Evolutionary conservation across 2,113 vertebrate species (phyloP).

Genomic region (Montifringilla adamsi): DNA sequence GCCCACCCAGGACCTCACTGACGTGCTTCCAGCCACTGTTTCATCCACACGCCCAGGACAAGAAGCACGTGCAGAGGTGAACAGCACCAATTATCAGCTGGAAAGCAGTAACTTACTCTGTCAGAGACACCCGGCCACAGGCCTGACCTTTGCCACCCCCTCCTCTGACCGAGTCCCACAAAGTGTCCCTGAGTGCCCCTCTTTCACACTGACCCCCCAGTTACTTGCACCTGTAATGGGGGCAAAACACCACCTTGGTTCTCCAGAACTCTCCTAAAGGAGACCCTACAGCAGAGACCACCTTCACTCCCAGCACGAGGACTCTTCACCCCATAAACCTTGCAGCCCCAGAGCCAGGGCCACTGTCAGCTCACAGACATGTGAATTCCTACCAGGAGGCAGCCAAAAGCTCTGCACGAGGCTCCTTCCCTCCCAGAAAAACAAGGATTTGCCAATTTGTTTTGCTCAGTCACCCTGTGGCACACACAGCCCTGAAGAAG

Average conservation of each 20-base stretch:
- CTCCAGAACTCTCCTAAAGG: not conserved
- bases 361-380: not conserved
- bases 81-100: not conserved
- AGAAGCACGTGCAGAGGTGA: fast-evolving
- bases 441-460: not conserved
- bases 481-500: not conserved
- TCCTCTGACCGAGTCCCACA: fast-evolving
- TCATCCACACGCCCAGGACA: fast-evolving
- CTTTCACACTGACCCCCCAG: fast-evolving
- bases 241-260: not conserved
- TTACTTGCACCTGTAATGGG: fast-evolving
- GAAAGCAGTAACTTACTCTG: not conserved
- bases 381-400: not conserved
- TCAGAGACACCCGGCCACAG: fast-evolving
- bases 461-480: not conserved
- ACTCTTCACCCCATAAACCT: not conserved
- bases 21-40: fast-evolving
- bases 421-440: not conserved
- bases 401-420: fast-evolving
- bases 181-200: fast-evolving
- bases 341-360: not conserved
- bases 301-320: not conserved
- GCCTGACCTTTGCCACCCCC: not conserved
- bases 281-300: not conserved
- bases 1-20: fast-evolving